Evolutionary conservation across 2,888 invertebrate species (phyloP), one percentile per base, ranked within the genome.

Genomic region (Monoplex corrugatus): DNA sequence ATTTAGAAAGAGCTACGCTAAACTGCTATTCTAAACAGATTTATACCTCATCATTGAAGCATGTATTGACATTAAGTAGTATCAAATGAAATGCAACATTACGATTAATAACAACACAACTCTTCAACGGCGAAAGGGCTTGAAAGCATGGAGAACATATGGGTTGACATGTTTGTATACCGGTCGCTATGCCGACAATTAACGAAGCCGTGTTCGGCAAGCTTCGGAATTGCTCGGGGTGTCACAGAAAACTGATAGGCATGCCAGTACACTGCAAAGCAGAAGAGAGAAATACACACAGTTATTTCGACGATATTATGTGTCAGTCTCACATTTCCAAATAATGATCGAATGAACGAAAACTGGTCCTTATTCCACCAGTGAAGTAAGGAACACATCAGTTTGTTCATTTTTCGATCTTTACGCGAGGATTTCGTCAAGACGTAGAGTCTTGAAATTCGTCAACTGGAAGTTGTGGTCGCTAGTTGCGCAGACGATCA

Each of bases 161-260:
- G 23, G 78, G 78, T 78, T 43, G 78, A 78, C 78, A 78, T 40
- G 78, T 43, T 75, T 87, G 87, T 87, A 38, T 87, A 87, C 32
- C n/a, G 88, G 88, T 88, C 88, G 88, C 82, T 80, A 88, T 88
- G 88, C 57, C 88, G 88, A 88, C 88, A 50, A n/a, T 38, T 23
- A n/a, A 50, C 88, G 83, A 83, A 50, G 80, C 8, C 44, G 44
- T 83, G n/a, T 35, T 83, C 88, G 88, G 38, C n/a, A 35, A 63
- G 57, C 80, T 88, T 50, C 83, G 88, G 63, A 43, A 44, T n/a
- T 38, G 80, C 57, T 82, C 82, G 82, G n/a, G 72, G 50, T 72
- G n/a, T 40, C n/a, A 38, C 38, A 80, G 87, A 78, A 87, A 78
- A 80, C 50, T 80, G 80, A 57, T 13, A 87, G 87, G 57, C 87